These are phyloP conservation scores for Amphimedon queenslandica DNA, from an alignment of 37 sponge, comb jelly and placozoan species.

Conservation along the genomic window DNA sequence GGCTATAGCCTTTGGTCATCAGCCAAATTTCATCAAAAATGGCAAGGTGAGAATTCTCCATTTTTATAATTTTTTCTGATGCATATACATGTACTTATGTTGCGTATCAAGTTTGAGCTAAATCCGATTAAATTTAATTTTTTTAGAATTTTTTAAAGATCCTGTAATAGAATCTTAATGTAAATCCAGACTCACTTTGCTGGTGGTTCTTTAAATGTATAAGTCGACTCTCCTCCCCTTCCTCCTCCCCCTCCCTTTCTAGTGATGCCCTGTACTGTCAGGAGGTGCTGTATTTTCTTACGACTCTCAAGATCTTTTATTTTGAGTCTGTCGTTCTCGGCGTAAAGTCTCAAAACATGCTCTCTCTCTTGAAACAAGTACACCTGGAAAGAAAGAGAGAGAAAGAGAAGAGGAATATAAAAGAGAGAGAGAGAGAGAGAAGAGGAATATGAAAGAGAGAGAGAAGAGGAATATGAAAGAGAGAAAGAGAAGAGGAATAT, in stretches of 20 bases:
- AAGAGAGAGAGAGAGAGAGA: not conserved
- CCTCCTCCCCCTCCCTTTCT: no score
- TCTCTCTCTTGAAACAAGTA: conserved; percentile 94
- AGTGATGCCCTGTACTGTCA: conserved; percentile 38
- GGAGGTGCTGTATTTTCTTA: conserved; percentile 91
- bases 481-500: not conserved
- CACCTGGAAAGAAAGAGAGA: conserved; percentile 59
- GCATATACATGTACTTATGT: no score
- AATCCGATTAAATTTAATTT: no score
- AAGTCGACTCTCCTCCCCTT: conserved; percentile 56
- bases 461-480: conserved; percentile 6
- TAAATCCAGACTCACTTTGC: conserved; percentile 21
- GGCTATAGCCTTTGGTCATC: no score
- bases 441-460: not conserved
- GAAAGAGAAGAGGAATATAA: not conserved
- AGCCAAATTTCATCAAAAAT: no score
- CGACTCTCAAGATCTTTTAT: conserved; percentile 93
- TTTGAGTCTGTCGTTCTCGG: conserved; percentile 96
- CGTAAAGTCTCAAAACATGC: conserved; percentile 91
- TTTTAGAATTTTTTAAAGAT: no score
- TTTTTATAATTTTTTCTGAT: no score
- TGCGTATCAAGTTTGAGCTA: no score
- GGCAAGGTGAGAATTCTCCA: no score
- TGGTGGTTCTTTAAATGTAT: conserved; percentile 73
- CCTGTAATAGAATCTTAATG: no score